These are phyloP conservation scores for Morus bassanus DNA, from an alignment of 2,797 vertebrate species.

Conservation along the genomic window DNA sequence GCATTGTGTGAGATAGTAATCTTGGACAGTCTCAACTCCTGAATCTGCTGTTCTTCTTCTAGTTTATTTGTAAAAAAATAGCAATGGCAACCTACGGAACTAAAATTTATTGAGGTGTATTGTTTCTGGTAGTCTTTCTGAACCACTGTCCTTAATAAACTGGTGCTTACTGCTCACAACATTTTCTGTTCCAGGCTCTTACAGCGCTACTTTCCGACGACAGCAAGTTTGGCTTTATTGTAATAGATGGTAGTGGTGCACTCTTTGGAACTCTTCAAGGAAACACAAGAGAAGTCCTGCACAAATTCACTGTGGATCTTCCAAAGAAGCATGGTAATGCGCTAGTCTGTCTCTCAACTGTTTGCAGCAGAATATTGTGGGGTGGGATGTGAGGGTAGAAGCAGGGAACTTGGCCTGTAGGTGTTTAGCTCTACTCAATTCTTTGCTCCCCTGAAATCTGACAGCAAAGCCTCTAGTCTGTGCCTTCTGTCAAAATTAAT, in stretches of 20 bases:
- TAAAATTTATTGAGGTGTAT: neutral
- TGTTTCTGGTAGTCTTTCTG: neutral
- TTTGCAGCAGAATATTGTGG: neutral
- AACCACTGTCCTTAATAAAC: neutral
- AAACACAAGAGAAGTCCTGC: slow-evolving; percentile 97
- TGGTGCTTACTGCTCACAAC: neutral
- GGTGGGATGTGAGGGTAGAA: neutral
- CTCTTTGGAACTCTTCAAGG: slow-evolving; percentile 98
- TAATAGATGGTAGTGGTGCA: slow-evolving; percentile 96
- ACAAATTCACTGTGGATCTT: slow-evolving; percentile 99
- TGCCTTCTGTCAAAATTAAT: slow-evolving; percentile 20
- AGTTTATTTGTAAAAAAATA: neutral
- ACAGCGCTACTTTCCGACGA: slow-evolving; percentile 96
- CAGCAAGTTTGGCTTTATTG: slow-evolving; percentile 99
- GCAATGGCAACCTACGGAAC: neutral
- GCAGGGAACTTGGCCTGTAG: neutral
- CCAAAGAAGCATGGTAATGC: slow-evolving; percentile 96
- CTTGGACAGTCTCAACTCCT: neutral
- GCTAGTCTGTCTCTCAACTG: neutral
- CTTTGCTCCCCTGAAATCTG: neutral
- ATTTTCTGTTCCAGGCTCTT: slow-evolving; percentile 83
- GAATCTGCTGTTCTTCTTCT: neutral
- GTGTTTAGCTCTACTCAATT: neutral
- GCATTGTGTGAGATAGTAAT: neutral
- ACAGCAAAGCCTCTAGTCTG: slow-evolving; percentile 19